Base-by-base conservation (phyloP, 2,888 invertebrate species). In the Pachliopta kotzebuea region DNA sequence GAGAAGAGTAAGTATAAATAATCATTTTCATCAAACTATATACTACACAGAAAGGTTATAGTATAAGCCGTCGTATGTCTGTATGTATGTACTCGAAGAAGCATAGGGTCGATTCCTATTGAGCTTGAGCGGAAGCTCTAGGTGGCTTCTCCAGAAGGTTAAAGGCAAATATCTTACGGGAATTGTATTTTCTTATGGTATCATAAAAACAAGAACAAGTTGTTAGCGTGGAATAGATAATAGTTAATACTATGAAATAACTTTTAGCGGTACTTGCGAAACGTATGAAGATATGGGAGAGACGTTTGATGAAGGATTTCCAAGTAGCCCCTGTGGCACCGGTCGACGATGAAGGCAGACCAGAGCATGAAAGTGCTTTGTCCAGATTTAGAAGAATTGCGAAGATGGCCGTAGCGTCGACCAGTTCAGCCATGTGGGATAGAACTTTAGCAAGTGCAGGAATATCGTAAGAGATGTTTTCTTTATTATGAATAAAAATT, bases 291-390 rank as follows among this genome's bases (percentile, higher is more conserved):
- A 91, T 96, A 0, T 97, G 97, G 96, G 97, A 97, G 80, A 93
- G 97, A n/a, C 93, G 96, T 0, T 86, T 97, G 60, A 96, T 97
- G 95, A 96, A 96, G 80, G 96, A 96, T 82, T 97, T 97, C 90
- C 96, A 96, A 74, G 96, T 97, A 60, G 95, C 96, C 0, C 96
- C 96, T 0, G 93, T 96, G 6, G 92, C 94, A 1, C 87, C 90
- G 1, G 92, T 94, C 4, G 94, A 94, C 37, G 94, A 94, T 45
- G 76, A 75, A 70, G 92, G 80, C 74, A 92, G 80, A 62, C 86
- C 87, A 14, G 85, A 82, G 0, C 81, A 78, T 70, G 95, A 95
- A 74, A 92, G 93, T 66, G 93, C 95, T 0, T 84, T 95, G 52
- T 92, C 94, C 6, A 93, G 94, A 73, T 96, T 96, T 83, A 93